Evolutionary conservation across 2,797 vertebrate species (phyloP).

Genomic region (Typhlichthys subterraneus): DNA sequence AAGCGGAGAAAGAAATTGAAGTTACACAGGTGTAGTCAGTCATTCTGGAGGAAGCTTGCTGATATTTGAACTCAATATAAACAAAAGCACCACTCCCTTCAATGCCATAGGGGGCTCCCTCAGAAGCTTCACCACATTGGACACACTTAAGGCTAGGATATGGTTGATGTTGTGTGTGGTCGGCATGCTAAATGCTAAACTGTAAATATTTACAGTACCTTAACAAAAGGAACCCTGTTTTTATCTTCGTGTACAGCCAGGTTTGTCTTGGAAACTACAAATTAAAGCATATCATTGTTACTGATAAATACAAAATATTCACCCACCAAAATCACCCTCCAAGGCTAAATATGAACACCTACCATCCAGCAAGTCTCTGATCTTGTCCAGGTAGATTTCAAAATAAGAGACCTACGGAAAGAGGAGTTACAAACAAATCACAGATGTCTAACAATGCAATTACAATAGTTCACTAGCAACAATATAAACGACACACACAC

Average conservation of each 20-base stretch:
- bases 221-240: constrained; percentile 93
- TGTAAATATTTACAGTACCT: constrained; percentile 75
- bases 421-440: background rate
- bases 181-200: background rate
- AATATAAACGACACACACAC: constrained; percentile 5
- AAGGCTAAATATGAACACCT: constrained; percentile 40
- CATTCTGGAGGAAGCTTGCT: too few species aligned
- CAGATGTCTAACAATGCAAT: background rate
- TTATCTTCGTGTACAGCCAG: constrained; percentile 96
- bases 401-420: constrained; percentile 91
- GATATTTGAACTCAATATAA: too few species aligned
- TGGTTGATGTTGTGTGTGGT: too few species aligned
- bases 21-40: too few species aligned
- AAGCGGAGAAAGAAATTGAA: too few species aligned
- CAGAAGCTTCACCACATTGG: too few species aligned
- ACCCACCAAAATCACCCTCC: too few species aligned
- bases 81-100: too few species aligned
- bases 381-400: constrained; percentile 97
- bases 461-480: background rate
- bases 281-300: background rate
- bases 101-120: too few species aligned
- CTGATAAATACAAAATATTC: too few species aligned
- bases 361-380: constrained; percentile 92
- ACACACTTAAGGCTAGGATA: too few species aligned
- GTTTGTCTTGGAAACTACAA: constrained; percentile 93